Percentiles rank a stretch among this genome's conserved stretches.
Conservation (phyloP, 2,888 invertebrate species). For the Beris morrisii region DNA sequence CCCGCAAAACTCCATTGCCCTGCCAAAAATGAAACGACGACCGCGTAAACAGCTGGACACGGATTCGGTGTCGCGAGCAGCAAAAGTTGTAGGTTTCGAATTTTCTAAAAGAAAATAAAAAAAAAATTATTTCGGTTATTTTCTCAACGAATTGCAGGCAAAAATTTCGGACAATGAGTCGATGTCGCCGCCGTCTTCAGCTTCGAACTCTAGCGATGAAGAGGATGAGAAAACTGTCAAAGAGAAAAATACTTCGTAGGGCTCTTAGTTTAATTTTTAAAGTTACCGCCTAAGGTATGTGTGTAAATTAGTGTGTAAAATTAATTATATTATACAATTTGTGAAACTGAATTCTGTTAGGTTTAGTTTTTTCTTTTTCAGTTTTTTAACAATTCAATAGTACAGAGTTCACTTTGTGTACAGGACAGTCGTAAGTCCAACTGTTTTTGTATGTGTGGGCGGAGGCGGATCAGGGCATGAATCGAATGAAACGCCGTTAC, state of each 20-base stretch:
- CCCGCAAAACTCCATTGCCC: slow-evolving; percentile 27
- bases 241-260: neutral
- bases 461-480: no score
- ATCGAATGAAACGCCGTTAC: no score
- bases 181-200: slow-evolving; percentile 34
- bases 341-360: no score
- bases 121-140: neutral
- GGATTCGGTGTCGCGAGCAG: neutral
- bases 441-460: no score
- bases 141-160: neutral
- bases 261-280: no score
- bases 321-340: no score
- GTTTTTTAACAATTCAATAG: no score
- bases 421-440: no score
- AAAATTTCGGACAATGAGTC: slow-evolving; percentile 23
- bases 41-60: neutral
- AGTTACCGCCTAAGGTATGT: neutral
- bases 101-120: neutral
- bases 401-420: no score
- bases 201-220: slow-evolving; percentile 33
- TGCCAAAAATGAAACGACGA: slow-evolving; percentile 3
- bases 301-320: no score
- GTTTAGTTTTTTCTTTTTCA: no score
- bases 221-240: neutral
- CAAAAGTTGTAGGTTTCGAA: neutral